Evolutionary conservation across 2,797 vertebrate genomes (phyloP).

Genomic region (Xenopus petersii): DNA sequence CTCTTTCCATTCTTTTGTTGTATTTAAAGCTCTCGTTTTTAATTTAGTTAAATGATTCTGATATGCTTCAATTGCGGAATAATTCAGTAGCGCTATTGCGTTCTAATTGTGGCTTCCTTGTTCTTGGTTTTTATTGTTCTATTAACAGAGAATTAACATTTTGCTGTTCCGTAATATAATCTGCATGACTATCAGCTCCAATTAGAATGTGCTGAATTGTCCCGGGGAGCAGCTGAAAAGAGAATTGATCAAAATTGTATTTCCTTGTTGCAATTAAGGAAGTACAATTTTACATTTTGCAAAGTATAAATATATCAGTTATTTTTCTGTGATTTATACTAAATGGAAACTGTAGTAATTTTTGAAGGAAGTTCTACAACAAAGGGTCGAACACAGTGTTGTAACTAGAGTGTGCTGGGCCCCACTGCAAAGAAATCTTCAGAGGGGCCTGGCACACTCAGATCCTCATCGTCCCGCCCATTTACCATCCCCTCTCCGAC

Average conservation of each 20-base stretch:
- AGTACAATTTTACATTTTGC: conserved; percentile 28
- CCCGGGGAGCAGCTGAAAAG: conserved; percentile 20
- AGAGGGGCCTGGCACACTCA: no score
- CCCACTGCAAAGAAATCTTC: no score
- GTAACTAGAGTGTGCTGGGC: no score
- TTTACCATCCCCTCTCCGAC: no score
- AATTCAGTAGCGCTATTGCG: conserved; percentile 23
- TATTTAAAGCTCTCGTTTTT: conserved; percentile 51
- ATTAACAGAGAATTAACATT: conserved; percentile 59
- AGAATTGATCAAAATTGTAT: conserved; percentile 29
- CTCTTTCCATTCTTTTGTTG: conserved; percentile 42
- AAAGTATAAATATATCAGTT: conserved; percentile 32
- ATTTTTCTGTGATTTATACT: conserved; percentile 15
- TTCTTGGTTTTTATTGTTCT: conserved; percentile 51
- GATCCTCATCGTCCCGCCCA: no score
- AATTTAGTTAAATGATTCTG: conserved; percentile 48
- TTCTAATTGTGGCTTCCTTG: conserved; percentile 50
- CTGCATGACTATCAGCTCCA: conserved; percentile 13
- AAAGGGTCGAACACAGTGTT: not conserved
- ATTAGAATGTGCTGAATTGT: conserved; percentile 12
- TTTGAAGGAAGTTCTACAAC: not conserved
- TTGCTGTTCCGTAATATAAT: conserved; percentile 46
- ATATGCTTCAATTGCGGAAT: conserved; percentile 46
- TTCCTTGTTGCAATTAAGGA: conserved; percentile 39
- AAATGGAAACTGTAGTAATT: conserved; percentile 17